Evolutionary conservation across 2,113 vertebrate species (phyloP), one percentile per base, ranked within the genome.

Genomic region (Phyllopteryx taeniolatus): DNA sequence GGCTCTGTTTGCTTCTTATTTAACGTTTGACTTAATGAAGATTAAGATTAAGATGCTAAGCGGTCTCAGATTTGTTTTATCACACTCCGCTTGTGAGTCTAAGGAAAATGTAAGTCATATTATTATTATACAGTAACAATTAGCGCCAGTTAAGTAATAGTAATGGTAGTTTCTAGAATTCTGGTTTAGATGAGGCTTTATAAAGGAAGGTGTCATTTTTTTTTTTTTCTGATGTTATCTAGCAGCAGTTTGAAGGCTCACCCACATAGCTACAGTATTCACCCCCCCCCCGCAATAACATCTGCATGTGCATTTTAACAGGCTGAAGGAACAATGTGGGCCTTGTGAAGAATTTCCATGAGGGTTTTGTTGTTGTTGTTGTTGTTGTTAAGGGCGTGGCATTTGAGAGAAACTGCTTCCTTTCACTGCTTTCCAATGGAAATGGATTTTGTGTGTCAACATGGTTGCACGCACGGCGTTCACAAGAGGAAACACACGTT

Each of bases 291-390:
- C 53, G 70, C 67, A 75, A 74, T 80, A 86, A 51, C 47, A 56
- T 80, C 74, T 81, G 81, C 77, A 74, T 82, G 77, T 83, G 72
- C 80, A 82, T 84, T 88, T 89, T 81, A 85, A 84, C 72, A 72
- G 77, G 79, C 72, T 67, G 0, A 59, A 39, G 72, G 84, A 90
- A 91, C 90, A 91, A 91, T 89, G 86, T 82, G 85, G 77, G 85
- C 86, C 80, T 88, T 91, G 87, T 89, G 82, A 82, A 71, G 68
- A 70, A 79, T 90, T 87, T 87, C 85, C 85, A 83, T 84, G 84
- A 70, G 22, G 77, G 85, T 86, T 46, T 43, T 85, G 79, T 85
- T 86, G 35, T 39, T 86, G 27, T 85, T 86, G 35, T 39, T 86
- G 27, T 72, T 80, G 79, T 86, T 85, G 83, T 86, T 85, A 73